phyloP scores from a whole-genome alignment of 2,888 invertebrate genomes.

The Agonopterix heracliana region DNA sequence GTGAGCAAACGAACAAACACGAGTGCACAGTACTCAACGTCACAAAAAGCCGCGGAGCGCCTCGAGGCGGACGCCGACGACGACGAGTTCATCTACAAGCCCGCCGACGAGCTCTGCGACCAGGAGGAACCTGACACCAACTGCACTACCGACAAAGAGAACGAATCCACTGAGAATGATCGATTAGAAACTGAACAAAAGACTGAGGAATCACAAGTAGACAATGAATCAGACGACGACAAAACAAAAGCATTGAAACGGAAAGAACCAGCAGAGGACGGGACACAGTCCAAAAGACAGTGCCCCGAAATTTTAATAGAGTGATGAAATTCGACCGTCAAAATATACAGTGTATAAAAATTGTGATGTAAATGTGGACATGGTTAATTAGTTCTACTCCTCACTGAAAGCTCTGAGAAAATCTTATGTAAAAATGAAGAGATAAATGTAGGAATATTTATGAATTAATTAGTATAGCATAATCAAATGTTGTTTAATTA shows the following conservation, averaged over 20 bases:
- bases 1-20: constrained; percentile 33
- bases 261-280: constrained; percentile 53
- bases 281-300: constrained; percentile 63
- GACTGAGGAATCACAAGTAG: constrained; percentile 40
- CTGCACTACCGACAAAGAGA: not conserved
- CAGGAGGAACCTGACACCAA: constrained; percentile 23
- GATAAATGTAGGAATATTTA: constrained; percentile 54
- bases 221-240: constrained; percentile 34
- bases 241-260: constrained; percentile 49
- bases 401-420: constrained; percentile 45
- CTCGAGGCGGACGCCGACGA: constrained; percentile 48
- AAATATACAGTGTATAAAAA: constrained; percentile 29
- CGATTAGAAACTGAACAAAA: constrained; percentile 37
- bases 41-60: constrained; percentile 52
- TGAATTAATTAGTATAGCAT: constrained; percentile 54
- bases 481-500: constrained; percentile 46
- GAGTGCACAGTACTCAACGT: constrained; percentile 34
- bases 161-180: constrained; percentile 15
- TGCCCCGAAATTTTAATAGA: constrained; percentile 53
- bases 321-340: constrained; percentile 29
- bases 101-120: constrained; percentile 27
- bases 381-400: constrained; percentile 29
- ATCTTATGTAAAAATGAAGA: constrained; percentile 43
- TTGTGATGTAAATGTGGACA: constrained; percentile 42
- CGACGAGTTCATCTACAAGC: constrained; percentile 39